Percentiles rank a stretch among this genome's conserved stretches.
phyloP scores from a whole-genome alignment of 2,888 invertebrate genomes.

The Zonitis immaculata region DNA sequence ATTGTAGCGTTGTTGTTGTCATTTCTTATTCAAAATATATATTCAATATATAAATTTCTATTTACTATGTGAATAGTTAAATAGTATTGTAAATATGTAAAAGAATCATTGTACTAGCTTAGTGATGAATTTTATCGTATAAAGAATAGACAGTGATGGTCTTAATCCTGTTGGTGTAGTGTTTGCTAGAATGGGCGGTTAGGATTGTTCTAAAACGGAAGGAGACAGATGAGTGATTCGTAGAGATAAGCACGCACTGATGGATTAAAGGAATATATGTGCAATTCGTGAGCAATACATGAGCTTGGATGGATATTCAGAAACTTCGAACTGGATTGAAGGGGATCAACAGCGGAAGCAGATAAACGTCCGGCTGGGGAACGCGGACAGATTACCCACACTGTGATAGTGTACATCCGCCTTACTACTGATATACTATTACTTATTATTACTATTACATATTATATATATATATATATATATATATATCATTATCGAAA shows the following conservation, averaged over 20 bases:
- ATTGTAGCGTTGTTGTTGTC: not conserved
- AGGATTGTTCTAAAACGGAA: slow-evolving; percentile 22
- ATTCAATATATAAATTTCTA: not conserved
- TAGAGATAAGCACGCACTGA: slow-evolving; percentile 41
- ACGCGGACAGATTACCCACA: slow-evolving; percentile 38
- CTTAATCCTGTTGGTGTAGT: slow-evolving; percentile 19
- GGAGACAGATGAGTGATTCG: slow-evolving; percentile 38
- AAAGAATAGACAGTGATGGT: slow-evolving; percentile 19
- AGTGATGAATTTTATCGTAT: slow-evolving; percentile 26
- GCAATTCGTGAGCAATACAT: slow-evolving; percentile 24
- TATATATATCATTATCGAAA: slow-evolving; percentile 32
- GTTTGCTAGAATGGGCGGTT: slow-evolving; percentile 7
- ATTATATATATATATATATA: slow-evolving; percentile 21
- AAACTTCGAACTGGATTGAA: slow-evolving; percentile 37
- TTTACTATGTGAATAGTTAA: not conserved
- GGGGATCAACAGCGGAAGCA: slow-evolving; percentile 42
- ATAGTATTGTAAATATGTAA: not conserved
- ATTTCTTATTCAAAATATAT: not conserved
- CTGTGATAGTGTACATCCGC: slow-evolving; percentile 41
- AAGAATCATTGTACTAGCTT: slow-evolving; percentile 21
- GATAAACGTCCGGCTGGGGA: slow-evolving; percentile 40
- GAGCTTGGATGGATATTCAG: slow-evolving; percentile 22
- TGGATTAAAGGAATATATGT: slow-evolving; percentile 40
- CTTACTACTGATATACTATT: slow-evolving; percentile 35
- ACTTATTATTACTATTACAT: slow-evolving; percentile 23